A percentile compares a stretch with the other conserved stretches of the same genome.
These are phyloP conservation scores for Brachypteracias leptosomus DNA, from an alignment of 2,113 vertebrate genomes.

Conservation along the genomic window DNA sequence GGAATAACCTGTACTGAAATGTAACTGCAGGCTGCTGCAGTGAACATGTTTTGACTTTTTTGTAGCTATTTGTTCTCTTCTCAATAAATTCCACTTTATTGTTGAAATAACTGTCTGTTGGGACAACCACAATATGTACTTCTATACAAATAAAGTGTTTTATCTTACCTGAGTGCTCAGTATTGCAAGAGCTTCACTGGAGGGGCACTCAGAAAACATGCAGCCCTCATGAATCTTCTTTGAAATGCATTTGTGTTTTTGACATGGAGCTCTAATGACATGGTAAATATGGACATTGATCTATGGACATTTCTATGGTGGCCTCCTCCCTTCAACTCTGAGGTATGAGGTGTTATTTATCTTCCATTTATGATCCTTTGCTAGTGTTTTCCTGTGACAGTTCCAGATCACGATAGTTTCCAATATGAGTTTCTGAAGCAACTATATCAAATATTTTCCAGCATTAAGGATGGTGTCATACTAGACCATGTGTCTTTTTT, in stretches of 20 bases:
- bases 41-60: background rate
- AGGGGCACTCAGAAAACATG: background rate
- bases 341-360: background rate
- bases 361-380: background rate
- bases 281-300: constrained; percentile 11
- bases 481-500: background rate
- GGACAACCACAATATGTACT: background rate
- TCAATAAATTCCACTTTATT: background rate
- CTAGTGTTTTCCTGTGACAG: background rate
- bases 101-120: background rate
- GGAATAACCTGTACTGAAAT: background rate
- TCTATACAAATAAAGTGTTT: background rate
- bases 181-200: background rate
- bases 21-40: background rate
- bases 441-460: background rate
- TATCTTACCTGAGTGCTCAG: background rate
- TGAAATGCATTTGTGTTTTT: background rate
- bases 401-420: background rate
- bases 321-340: background rate
- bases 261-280: background rate
- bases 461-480: background rate
- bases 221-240: background rate
- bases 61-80: background rate
- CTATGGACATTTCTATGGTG: background rate
- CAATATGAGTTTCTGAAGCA: background rate